These are phyloP conservation scores for Dimorphilus gyrociliatus DNA, from an alignment of 2,888 invertebrate genomes.

Conservation along the genomic window DNA sequence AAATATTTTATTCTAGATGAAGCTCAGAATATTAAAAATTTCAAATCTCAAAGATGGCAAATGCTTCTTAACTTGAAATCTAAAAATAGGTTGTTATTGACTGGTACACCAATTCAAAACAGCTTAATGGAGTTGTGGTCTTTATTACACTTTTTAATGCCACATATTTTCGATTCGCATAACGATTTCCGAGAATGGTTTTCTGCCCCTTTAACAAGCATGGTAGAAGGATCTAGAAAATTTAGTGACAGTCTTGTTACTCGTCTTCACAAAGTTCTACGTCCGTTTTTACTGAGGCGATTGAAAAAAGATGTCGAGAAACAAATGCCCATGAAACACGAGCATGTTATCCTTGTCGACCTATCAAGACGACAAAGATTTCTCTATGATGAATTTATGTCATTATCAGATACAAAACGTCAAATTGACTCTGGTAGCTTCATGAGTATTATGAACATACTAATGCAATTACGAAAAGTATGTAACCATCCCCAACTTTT, in stretches of 20 bases:
- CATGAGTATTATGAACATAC: conserved; percentile 87
- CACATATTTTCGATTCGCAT: conserved; percentile 59
- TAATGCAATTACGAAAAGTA: conserved; percentile 95
- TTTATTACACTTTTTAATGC: conserved; percentile 94
- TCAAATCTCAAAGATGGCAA: conserved; percentile 97
- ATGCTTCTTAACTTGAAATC: conserved; percentile 84
- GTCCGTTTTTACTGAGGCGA: conserved; percentile 82
- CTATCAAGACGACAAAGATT: conserved; percentile 87
- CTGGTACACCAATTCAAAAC: conserved; percentile 95
- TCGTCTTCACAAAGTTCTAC: conserved; percentile 75
- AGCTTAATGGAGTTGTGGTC: conserved; percentile 96
- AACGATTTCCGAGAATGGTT: conserved; percentile 91
- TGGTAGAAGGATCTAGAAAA: conserved; percentile 81
- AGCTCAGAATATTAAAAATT: conserved; percentile 98
- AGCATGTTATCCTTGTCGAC: conserved; percentile 35
- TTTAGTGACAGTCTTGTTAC: conserved; percentile 75
- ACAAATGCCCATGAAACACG: conserved; percentile 75
- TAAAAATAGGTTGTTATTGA: conserved; percentile 57
- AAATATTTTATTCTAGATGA: conserved; percentile 89
- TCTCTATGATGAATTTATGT: conserved; percentile 98
- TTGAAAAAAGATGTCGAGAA: conserved; percentile 98
- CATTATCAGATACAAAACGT: conserved; percentile 55
- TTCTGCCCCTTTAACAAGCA: conserved; percentile 84
- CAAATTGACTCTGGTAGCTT: conserved; percentile 80
- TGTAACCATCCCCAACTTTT: conserved; percentile 65